Evolutionary conservation across 2,113 vertebrate genomes (phyloP), one percentile per base, ranked within the genome.

Genomic region (Cryptomyrus ogoouensis): DNA sequence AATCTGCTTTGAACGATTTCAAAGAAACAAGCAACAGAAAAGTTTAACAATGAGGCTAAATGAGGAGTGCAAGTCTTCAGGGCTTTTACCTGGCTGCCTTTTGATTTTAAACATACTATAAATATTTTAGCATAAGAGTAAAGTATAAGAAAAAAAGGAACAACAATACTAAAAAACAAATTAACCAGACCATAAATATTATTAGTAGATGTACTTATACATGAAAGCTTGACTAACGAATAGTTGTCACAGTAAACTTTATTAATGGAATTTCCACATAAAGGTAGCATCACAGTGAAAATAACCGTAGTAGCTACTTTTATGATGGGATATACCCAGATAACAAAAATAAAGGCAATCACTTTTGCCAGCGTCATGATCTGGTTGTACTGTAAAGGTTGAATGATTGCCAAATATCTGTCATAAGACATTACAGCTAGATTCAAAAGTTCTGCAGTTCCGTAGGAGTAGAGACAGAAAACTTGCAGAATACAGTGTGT

Each of bases 361-460:
- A 93, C 88, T 80, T 31, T 93, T 0, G 90, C 89, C 27, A n/a
- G 44, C 52, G 92, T 92, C 92, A 94, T 94, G 9, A 92, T 89
- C 7, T 13, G 91, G 2, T 85, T 83, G 88, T 94, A 95, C 0
- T 89, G 88, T 44, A 95, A 88, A 89, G 93, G 92, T n/a, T 91
- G 42, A 90, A 92, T 94, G 4, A 95, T 92, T 10, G 93, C 91
- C n/a, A 93, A 83, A 50, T 93, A 94, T 19, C 88, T 5, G 90
- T 94, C 94, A 88, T 93, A 94, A 17, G 93, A 90, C 92, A 95
- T 94, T 9, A 92, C 8, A 0, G 91, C 91, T 27, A 96, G 56
- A 90, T 83, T 95, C 0, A 90, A 87, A 88, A 90, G 74, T 50
- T 96, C 93, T 1, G 89, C 15, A 0, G 24, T 27, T 13, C 12